Evolutionary conservation across 2,113 vertebrate genomes (phyloP), one percentile per base, ranked within the genome.

Genomic region (Labeo catla): DNA sequence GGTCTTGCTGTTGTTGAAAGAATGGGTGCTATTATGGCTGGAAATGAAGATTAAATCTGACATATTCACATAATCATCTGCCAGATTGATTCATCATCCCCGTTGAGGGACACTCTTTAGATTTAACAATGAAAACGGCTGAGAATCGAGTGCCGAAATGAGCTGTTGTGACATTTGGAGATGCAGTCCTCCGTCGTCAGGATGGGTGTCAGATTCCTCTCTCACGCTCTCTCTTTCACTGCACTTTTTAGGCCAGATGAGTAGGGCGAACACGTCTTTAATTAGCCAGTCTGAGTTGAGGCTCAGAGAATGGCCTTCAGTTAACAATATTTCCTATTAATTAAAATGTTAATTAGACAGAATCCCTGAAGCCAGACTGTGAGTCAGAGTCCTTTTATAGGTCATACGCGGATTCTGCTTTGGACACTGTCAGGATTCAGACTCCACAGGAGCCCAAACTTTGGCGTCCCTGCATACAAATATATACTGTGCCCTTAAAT

Each of bases 281-380:
- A 94, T 94, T 91, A 93, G 90, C 90, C 87, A 91, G 91, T 92
- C 84, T 87, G 81, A 91, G 89, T 90, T 88, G 90, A 90, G 88
- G 89, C 90, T 91, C 88, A 34, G 28, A 93, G 91, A 91, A 91
- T 92, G 91, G 92, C 94, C 89, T 83, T 80, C 16, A 93, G 93
- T 94, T 91, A 92, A 91, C 90, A 93, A 91, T 91, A 92, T 91
- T 93, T 92, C 87, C 74, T 93, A 85, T 93, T 94, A 94, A 94
- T 94, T 94, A 93, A 94, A 94, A 94, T 93, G 93, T 92, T 94
- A 94, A 95, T 95, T 92, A 93, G 89, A 90, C 84, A 89, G 84
- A 82, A 89, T 88, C 89, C 91, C 89, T 89, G 84, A 90, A 90
- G 91, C 87, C 77, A 89, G 70, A 79, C 83, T 81, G 72, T 84